Conservation (phyloP, 2,113 vertebrate species). For the Condylura cristata region DNA sequence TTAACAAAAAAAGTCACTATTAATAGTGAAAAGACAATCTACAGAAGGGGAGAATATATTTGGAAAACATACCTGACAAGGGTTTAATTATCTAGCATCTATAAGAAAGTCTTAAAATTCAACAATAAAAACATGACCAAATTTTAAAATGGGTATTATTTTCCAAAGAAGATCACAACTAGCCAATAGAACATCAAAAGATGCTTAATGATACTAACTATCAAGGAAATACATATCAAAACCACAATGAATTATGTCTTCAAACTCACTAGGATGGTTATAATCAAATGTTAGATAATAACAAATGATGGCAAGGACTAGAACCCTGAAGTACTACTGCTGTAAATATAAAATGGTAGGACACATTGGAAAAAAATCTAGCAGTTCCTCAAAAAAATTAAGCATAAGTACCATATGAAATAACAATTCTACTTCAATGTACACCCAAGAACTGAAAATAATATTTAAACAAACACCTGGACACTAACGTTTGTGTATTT, state of each 20-base stretch:
- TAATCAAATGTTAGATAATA: neutral
- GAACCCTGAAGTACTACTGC: neutral
- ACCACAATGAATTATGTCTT: neutral
- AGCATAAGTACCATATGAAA: neutral
- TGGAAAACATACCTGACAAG: neutral
- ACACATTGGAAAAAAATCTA: neutral
- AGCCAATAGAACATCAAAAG: neutral
- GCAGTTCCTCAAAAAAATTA: neutral
- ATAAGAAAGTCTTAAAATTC: neutral
- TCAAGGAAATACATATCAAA: slow-evolving; percentile 31
- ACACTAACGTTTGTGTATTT: neutral
- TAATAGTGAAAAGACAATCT: neutral
- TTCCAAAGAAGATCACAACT: neutral
- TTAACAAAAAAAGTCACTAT: neutral
- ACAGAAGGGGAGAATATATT: neutral
- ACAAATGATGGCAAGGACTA: neutral
- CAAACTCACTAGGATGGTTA: neutral
- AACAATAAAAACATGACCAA: neutral
- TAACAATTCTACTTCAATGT: neutral
- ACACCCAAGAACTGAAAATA: slow-evolving; percentile 27
- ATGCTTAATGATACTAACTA: neutral
- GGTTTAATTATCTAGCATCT: neutral
- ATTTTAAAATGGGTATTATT: neutral
- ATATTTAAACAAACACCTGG: neutral
- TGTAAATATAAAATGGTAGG: neutral